Percentiles rank a stretch among this genome's conserved stretches.
phyloP scores from a whole-genome alignment of 2,113 vertebrate species.

The Colinus virginianus region DNA sequence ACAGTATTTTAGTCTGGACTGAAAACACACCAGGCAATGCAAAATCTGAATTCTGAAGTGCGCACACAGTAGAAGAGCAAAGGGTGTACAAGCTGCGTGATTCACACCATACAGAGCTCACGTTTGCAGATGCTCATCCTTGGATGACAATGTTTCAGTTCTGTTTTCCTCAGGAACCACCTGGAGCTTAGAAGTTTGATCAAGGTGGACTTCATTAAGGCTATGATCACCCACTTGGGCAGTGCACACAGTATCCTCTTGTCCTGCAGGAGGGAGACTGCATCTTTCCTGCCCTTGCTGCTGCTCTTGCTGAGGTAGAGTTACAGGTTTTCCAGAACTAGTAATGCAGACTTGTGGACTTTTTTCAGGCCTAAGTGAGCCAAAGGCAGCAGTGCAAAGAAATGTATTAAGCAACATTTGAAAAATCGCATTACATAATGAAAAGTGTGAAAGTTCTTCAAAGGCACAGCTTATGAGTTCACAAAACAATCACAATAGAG shows the following conservation, averaged over 20 bases:
- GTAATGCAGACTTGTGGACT: slow-evolving; percentile 60
- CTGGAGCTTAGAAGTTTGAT: slow-evolving; percentile 34
- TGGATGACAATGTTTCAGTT: slow-evolving; percentile 46
- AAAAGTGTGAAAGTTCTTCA: background rate
- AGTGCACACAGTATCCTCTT: slow-evolving; percentile 76
- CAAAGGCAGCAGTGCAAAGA: slow-evolving; percentile 59
- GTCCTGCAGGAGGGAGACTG: slow-evolving; percentile 56
- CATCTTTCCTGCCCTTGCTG: slow-evolving; percentile 69
- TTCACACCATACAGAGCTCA: slow-evolving; percentile 74
- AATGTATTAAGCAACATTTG: background rate
- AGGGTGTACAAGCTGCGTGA: background rate
- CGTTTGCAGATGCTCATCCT: slow-evolving; percentile 74
- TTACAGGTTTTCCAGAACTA: slow-evolving; percentile 56
- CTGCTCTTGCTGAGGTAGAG: background rate
- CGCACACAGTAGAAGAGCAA: background rate
- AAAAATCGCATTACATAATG: background rate
- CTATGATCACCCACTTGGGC: background rate
- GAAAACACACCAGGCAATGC: slow-evolving; percentile 2
- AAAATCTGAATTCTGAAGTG: slow-evolving; percentile 11
- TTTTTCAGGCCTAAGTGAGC: slow-evolving; percentile 53
- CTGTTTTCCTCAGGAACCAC: slow-evolving; percentile 15
- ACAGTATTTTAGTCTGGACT: background rate
- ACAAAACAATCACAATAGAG: background rate
- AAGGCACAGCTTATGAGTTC: background rate
- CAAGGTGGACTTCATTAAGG: background rate